Percentiles rank a stretch among this genome's conserved stretches.
These are phyloP conservation scores for Callinectes sapidus DNA, from an alignment of 2,888 invertebrate species.

Conservation along the genomic window DNA sequence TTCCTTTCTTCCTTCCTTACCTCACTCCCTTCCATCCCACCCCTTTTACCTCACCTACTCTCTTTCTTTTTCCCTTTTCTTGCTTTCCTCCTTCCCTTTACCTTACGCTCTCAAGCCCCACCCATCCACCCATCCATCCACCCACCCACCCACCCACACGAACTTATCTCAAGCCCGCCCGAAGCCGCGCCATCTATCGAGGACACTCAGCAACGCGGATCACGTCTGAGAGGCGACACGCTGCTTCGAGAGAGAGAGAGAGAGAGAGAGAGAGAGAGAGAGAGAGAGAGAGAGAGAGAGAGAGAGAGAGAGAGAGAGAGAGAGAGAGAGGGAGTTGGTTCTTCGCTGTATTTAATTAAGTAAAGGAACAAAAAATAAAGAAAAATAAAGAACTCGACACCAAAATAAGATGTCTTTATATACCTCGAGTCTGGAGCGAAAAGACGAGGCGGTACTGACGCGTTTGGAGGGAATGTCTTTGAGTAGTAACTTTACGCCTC, in stretches of 20 bases:
- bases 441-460: neutral
- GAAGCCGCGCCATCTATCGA: neutral
- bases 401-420: neutral
- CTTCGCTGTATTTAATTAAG: neutral
- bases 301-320: conserved; percentile 1
- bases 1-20: neutral
- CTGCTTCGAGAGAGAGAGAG: neutral
- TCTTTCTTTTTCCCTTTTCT: neutral
- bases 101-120: neutral
- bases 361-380: neutral
- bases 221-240: conserved; percentile 11
- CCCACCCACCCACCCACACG: neutral
- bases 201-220: neutral
- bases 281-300: conserved; percentile 5
- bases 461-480: too few species aligned
- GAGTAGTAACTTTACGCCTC: too few species aligned
- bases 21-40: neutral
- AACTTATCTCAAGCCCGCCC: neutral
- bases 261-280: neutral
- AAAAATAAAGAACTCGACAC: neutral
- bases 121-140: neutral
- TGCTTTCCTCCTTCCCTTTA: neutral
- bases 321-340: neutral
- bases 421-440: neutral
- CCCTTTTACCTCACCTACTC: neutral